A percentile compares a stretch with the other conserved stretches of the same genome.
Conservation (phyloP, 2,797 vertebrate genomes). For the Sebastes taczanowskii region DNA sequence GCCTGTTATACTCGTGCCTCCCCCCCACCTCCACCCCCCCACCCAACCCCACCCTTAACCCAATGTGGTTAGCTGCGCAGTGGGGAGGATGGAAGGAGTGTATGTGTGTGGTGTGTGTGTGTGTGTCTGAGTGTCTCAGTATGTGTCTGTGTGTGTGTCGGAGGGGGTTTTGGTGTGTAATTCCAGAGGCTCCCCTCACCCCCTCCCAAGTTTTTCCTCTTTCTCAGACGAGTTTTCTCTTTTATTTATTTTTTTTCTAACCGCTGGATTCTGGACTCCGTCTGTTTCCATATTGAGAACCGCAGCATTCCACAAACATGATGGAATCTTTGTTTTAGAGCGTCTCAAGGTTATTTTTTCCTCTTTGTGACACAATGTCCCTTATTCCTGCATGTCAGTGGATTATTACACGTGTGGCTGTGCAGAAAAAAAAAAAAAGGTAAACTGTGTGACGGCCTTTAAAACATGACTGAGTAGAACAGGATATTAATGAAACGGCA, state of each 20-base stretch:
- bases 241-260: slow-evolving; percentile 80
- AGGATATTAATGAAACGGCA: slow-evolving; percentile 70
- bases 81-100: slow-evolving; percentile 65
- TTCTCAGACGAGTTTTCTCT: slow-evolving; percentile 74
- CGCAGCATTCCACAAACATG: slow-evolving; percentile 87
- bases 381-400: slow-evolving; percentile 59
- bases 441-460: slow-evolving; percentile 40
- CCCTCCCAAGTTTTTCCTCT: slow-evolving; percentile 76
- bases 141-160: slow-evolving; percentile 43
- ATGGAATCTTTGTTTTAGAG: slow-evolving; percentile 85
- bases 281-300: slow-evolving; percentile 86
- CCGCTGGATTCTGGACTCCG: slow-evolving; percentile 78
- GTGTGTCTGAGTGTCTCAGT: slow-evolving; percentile 41
- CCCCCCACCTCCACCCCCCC: slow-evolving; percentile 43
- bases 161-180: slow-evolving; percentile 73
- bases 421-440: slow-evolving; percentile 9
- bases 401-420: slow-evolving; percentile 69
- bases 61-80: slow-evolving; percentile 74
- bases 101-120: slow-evolving; percentile 20
- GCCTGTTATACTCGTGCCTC: slow-evolving; percentile 69
- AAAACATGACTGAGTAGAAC: slow-evolving; percentile 63
- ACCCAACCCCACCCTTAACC: slow-evolving; percentile 65
- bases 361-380: slow-evolving; percentile 80
- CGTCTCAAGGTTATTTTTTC: slow-evolving; percentile 72
- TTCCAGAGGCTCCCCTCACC: slow-evolving; percentile 81